These are phyloP conservation scores for Leptopilina clavipes DNA, from an alignment of 1,140 invertebrate genomes.

Conservation along the genomic window DNA sequence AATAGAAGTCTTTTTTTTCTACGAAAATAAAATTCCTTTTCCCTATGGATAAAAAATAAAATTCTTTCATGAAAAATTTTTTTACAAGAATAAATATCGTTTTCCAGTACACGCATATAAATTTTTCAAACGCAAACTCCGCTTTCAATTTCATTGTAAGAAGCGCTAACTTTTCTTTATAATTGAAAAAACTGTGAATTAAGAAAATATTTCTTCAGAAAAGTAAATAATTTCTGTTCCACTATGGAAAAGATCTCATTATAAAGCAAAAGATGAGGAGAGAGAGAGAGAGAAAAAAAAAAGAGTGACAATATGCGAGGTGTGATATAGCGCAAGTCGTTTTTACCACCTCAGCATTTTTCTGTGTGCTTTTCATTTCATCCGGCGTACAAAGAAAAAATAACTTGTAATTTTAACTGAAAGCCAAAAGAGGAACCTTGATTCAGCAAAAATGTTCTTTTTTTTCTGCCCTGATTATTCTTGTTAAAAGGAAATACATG, in stretches of 20 bases:
- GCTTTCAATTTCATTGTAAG: background rate
- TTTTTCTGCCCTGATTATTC: background rate
- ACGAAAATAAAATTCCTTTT: too few species aligned
- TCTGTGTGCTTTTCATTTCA: conserved; percentile 1
- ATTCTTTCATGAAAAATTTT: too few species aligned
- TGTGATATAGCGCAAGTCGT: conserved; percentile 24
- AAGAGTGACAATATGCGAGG: conserved; percentile 19
- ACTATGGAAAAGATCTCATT: conserved; percentile 15
- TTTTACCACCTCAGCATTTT: conserved; percentile 15
- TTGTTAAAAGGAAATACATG: conserved; percentile 5
- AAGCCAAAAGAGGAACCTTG: background rate
- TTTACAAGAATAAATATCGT: too few species aligned
- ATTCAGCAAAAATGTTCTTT: conserved; percentile 11
- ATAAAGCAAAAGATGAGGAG: background rate
- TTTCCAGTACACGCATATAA: too few species aligned
- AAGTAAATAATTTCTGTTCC: background rate
- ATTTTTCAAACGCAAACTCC: background rate
- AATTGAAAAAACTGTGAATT: conserved; percentile 17
- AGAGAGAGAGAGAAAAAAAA: background rate
- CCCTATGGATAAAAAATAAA: too few species aligned
- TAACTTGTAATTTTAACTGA: conserved; percentile 6
- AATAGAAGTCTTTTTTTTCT: background rate
- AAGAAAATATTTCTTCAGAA: background rate
- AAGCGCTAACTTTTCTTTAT: background rate
- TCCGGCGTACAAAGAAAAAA: conserved; percentile 20